Base-by-base conservation (phyloP, 64 coral and sea anemone species). In the Stylophora pistillata region DNA sequence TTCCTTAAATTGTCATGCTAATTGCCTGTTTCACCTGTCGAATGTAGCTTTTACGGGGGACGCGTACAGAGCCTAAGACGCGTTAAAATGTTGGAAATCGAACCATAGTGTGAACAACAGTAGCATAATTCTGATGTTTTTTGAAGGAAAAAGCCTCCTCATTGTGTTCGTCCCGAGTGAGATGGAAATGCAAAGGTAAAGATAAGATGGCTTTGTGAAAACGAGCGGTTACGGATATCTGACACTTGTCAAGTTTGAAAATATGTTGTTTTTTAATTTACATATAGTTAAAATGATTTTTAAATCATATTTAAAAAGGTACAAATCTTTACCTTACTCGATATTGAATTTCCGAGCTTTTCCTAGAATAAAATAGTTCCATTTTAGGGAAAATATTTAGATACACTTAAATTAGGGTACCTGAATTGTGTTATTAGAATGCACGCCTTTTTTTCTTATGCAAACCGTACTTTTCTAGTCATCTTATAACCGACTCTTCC, bases 1-100 rank as follows among this genome's bases (percentile, higher is more conserved):
- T 47, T n/a, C 23, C 75, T 78, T 56, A 56, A 78, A 78, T 78
- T 78, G 52, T 78, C 27, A 78, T 78, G 75, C 28, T 78, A 78
- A 78, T 78, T 78, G 53, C 75, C 53, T 13, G 23, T 2, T 56
- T 55, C 75, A 78, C 75, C 75, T 78, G 75, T 52, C 53, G 34
- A 0, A 18, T 28, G 18, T 9, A 20, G 5, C 73, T 16, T 76
- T 53, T 6, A 52, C 73, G n/a, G 23, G 13, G 53, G 37, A 41
- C 73, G 73, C 33, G 34, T 10, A 68, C 10, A 3, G 10, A 1
- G 64, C 26, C n/a, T 47, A 47, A 47, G 37, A n/a, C 64, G 12
- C 20, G 13, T 26, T 9, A 10, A 11, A 25, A 68, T n/a, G 23
- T 68, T 68, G 20, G 64, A 68, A n/a, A 68, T n/a, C 37, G 3